phyloP scores from a whole-genome alignment of 1,140 invertebrate species.

The Adelges cooleyi region DNA sequence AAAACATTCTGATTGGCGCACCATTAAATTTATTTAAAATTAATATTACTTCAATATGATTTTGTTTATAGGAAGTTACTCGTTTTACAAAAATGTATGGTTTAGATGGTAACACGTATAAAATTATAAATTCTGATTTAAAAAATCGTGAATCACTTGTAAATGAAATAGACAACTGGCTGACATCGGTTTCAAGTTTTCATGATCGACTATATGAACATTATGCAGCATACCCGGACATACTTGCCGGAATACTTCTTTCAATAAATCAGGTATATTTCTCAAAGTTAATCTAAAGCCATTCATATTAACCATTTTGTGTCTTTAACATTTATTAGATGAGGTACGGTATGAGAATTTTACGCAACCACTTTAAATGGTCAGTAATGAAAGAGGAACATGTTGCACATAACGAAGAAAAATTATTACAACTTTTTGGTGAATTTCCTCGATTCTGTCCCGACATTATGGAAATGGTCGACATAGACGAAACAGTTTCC shows the following conservation, averaged over 20 bases:
- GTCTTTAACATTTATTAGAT: background rate
- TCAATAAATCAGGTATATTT: conserved; percentile 46
- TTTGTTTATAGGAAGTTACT: background rate
- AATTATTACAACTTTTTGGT: conserved; percentile 12
- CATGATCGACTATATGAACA: conserved; percentile 43
- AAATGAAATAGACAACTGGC: conserved; percentile 44
- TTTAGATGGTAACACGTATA: conserved; percentile 9
- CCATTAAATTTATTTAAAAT: too few species aligned
- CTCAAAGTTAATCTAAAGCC: too few species aligned
- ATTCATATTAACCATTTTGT: too few species aligned
- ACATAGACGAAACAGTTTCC: background rate
- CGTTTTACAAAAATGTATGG: conserved; percentile 17
- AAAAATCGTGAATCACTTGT: background rate
- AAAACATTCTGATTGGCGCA: too few species aligned
- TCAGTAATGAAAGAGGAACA: background rate
- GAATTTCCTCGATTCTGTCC: conserved; percentile 18
- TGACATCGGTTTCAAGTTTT: conserved; percentile 45
- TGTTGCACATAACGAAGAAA: background rate
- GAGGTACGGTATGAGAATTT: conserved; percentile 25
- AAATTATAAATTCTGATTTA: background rate
- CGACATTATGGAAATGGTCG: conserved; percentile 1
- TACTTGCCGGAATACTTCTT: conserved; percentile 48
- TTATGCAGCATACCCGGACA: conserved; percentile 53
- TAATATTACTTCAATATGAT: too few species aligned
- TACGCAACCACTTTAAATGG: conserved; percentile 14